A percentile compares a stretch with the other conserved stretches of the same genome.
Conservation (phyloP, 2,797 vertebrate species). For the Cheirogaleus major region DNA sequence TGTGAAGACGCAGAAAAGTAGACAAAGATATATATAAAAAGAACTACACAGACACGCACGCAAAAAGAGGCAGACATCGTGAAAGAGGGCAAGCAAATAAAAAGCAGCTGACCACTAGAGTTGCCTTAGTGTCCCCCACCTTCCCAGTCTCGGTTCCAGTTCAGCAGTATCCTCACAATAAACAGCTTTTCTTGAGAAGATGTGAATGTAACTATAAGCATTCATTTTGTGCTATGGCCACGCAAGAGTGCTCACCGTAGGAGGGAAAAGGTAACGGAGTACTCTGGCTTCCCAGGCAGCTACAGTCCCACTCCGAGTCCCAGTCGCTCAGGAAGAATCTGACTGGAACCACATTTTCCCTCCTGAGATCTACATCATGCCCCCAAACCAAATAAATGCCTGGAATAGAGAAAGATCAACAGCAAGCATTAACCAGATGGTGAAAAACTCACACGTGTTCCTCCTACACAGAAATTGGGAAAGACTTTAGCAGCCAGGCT, state of each 20-base stretch:
- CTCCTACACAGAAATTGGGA: neutral
- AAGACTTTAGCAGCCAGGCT: neutral
- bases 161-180: neutral
- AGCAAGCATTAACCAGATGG: neutral
- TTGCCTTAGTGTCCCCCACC: neutral
- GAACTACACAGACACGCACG: neutral
- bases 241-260: neutral
- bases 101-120: neutral
- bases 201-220: neutral
- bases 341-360: neutral
- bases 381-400: neutral
- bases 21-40: neutral
- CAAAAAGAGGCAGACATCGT: neutral
- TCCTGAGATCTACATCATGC: neutral
- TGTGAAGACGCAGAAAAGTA: neutral
- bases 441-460: neutral
- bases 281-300: neutral
- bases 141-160: neutral
- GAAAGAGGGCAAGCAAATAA: neutral
- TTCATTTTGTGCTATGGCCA: neutral
- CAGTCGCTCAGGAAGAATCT: neutral
- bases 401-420: slow-evolving; percentile 7
- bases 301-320: neutral
- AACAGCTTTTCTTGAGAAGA: neutral
- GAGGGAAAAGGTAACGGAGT: neutral